These are phyloP conservation scores for Oreochromis mossambicus DNA, from an alignment of 2,797 vertebrate genomes.

Conservation along the genomic window DNA sequence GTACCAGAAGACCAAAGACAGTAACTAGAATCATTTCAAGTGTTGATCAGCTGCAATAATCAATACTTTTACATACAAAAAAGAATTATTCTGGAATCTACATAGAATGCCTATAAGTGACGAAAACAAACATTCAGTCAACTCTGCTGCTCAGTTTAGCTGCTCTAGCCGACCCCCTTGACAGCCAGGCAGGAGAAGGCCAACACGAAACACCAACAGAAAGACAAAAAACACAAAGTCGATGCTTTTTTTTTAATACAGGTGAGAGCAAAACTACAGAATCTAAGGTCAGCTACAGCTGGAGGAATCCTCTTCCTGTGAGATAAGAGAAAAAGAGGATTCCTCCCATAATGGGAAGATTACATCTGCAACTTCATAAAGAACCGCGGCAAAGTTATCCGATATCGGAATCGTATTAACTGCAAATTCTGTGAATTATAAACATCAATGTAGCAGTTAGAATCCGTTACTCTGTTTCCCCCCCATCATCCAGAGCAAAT, in stretches of 20 bases:
- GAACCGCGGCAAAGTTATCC: accelerated
- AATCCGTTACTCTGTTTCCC: background rate
- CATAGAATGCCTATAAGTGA: background rate
- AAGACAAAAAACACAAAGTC: background rate
- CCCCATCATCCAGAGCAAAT: background rate
- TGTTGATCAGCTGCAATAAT: background rate
- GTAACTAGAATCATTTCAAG: background rate
- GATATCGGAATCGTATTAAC: background rate
- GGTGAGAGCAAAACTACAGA: background rate
- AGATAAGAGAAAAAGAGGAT: background rate
- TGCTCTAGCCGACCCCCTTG: background rate
- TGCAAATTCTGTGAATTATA: background rate
- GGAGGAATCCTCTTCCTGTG: background rate
- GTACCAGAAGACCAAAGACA: background rate
- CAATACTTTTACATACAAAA: background rate
- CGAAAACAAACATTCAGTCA: background rate
- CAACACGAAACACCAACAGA: background rate
- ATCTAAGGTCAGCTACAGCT: background rate
- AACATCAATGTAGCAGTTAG: background rate
- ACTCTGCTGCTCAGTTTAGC: background rate
- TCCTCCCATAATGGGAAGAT: background rate
- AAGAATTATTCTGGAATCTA: background rate
- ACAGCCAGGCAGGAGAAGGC: background rate
- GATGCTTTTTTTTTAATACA: background rate
- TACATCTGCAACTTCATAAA: background rate